phyloP scores from a whole-genome alignment of 2,888 invertebrate genomes.

The Eumacrocentrus americanus region DNA sequence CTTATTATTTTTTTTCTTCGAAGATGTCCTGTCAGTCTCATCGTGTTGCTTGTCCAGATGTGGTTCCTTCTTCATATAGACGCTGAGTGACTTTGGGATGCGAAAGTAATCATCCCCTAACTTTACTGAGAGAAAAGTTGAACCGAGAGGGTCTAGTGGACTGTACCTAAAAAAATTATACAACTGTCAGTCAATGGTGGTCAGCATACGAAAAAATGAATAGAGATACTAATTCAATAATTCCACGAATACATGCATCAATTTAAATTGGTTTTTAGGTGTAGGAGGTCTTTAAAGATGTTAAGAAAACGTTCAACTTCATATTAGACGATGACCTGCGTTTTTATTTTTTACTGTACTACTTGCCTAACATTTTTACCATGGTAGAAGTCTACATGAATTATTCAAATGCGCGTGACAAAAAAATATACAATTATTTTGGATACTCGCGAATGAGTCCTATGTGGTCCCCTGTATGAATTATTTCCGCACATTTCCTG shows the following conservation, averaged over 20 bases:
- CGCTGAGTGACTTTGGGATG: conserved; percentile 32
- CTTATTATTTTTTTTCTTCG: too few species aligned
- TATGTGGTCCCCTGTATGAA: too few species aligned
- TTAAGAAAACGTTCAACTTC: too few species aligned
- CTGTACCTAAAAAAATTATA: conserved; percentile 34
- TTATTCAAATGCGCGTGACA: too few species aligned
- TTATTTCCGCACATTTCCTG: too few species aligned
- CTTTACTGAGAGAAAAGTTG: conserved; percentile 33
- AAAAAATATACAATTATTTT: too few species aligned
- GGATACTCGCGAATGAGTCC: too few species aligned
- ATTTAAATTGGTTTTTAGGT: neutral
- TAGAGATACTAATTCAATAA: neutral
- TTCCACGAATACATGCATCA: neutral
- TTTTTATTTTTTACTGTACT: too few species aligned
- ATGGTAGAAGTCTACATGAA: too few species aligned
- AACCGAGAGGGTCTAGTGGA: conserved; percentile 29
- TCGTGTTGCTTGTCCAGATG: neutral
- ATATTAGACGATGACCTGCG: too few species aligned
- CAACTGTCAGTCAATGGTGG: conserved; percentile 13
- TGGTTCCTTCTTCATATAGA: conserved; percentile 28
- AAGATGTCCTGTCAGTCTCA: neutral
- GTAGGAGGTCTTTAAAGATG: neutral
- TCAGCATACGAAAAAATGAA: neutral
- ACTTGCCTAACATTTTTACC: too few species aligned
- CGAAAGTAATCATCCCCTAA: conserved; percentile 33